These are phyloP conservation scores for Petrocephalus zakoni DNA, from an alignment of 2,113 vertebrate species.

Conservation along the genomic window DNA sequence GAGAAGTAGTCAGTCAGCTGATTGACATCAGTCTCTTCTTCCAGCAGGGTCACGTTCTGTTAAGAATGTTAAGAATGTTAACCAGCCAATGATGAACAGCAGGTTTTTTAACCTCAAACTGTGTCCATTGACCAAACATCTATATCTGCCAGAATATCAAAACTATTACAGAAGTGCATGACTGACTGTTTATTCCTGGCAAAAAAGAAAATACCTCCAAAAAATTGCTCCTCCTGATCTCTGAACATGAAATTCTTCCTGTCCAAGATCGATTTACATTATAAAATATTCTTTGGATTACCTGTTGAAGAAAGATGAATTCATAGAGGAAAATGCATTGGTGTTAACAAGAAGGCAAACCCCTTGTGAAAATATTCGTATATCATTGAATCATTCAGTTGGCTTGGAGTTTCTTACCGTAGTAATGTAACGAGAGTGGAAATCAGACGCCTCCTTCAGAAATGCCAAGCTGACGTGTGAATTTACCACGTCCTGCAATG, in stretches of 20 bases:
- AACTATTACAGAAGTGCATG: neutral
- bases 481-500: neutral
- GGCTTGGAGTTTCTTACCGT: conserved; percentile 66
- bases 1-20: conserved; percentile 94
- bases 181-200: neutral
- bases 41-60: conserved; percentile 81
- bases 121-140: neutral
- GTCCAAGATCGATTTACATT: conserved; percentile 91
- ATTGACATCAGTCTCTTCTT: conserved; percentile 88
- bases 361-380: neutral
- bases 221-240: conserved; percentile 87
- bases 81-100: no score
- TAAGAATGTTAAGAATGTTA: neutral
- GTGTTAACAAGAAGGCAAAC: neutral
- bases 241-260: conserved; percentile 77
- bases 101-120: neutral
- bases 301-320: conserved; percentile 57
- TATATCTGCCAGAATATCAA: neutral
- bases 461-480: conserved; percentile 35
- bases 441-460: conserved; percentile 89
- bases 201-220: conserved; percentile 69
- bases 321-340: neutral
- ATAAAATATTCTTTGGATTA: conserved; percentile 95
- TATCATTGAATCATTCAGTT: neutral
- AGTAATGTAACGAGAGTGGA: conserved; percentile 91